Conservation (phyloP, 2,888 invertebrate species). For the Synanthedon myopaeformis region DNA sequence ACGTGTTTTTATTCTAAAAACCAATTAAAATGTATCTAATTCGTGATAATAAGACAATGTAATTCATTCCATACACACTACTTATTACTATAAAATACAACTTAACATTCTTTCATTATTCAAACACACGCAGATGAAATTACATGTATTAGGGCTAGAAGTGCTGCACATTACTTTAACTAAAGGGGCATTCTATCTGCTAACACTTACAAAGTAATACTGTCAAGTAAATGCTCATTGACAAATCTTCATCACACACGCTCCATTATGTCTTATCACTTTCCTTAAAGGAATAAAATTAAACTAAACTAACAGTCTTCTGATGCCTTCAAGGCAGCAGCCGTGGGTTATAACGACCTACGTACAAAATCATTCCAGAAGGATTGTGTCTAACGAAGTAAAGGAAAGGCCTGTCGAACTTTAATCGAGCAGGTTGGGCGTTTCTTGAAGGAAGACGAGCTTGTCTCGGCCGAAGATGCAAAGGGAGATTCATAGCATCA, state of each 20-base stretch:
- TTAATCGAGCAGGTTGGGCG: conserved; percentile 75
- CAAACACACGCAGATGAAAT: conserved; percentile 39
- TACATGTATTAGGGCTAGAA: conserved; percentile 15
- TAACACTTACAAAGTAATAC: conserved; percentile 53
- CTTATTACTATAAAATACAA: conserved; percentile 26
- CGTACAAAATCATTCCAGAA: conserved; percentile 89
- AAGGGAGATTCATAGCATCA: conserved; percentile 70
- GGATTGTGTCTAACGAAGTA: conserved; percentile 92
- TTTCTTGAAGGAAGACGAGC: conserved; percentile 77
- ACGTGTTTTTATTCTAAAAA: conserved; percentile 8
- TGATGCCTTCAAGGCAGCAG: conserved; percentile 74
- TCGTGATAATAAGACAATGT: conserved; percentile 2
- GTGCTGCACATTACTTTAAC: conserved; percentile 6
- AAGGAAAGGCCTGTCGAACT: conserved; percentile 88
- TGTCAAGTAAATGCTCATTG: conserved; percentile 62
- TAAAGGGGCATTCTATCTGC: conserved; percentile 24
- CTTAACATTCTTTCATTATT: conserved; percentile 27
- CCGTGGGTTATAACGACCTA: conserved; percentile 89
- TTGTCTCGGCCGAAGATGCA: conserved; percentile 78
- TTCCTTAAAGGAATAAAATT: conserved; percentile 58
- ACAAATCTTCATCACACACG: conserved; percentile 48
- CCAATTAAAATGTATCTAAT: conserved; percentile 2
- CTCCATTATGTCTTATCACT: conserved; percentile 46
- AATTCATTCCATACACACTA: conserved; percentile 2
- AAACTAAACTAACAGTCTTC: conserved; percentile 64